phyloP scores from a whole-genome alignment of 2,797 vertebrate genomes.

The Neolamprologus multifasciatus region DNA sequence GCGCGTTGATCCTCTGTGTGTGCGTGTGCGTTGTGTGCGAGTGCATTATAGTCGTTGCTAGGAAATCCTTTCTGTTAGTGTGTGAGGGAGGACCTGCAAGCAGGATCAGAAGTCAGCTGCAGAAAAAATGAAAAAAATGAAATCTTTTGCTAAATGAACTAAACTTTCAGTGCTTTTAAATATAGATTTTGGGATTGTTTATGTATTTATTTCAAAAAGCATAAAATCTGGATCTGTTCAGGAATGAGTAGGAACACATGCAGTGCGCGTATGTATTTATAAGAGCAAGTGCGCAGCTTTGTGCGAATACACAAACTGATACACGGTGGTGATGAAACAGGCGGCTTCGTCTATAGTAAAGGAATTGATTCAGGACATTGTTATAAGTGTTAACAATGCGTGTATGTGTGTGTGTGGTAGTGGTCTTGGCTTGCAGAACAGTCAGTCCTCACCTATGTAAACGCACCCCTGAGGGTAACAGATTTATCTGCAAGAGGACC shows the following conservation, averaged over 20 bases:
- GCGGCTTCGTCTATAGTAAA: conserved; percentile 25
- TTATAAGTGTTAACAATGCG: not conserved
- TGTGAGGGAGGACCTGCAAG: conserved; percentile 63
- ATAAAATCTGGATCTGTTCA: not conserved
- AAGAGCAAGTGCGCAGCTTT: not conserved
- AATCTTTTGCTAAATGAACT: conserved; percentile 1
- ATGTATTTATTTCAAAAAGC: not conserved
- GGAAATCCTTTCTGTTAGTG: conserved; percentile 70
- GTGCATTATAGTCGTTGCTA: conserved; percentile 63
- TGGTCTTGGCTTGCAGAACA: conserved; percentile 69
- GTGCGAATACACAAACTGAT: not conserved
- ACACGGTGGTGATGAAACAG: conserved; percentile 2
- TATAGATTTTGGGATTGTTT: not conserved
- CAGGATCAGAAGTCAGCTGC: conserved; percentile 46
- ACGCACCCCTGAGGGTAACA: conserved; percentile 77
- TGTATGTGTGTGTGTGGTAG: conserved; percentile 6
- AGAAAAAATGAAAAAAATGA: not conserved
- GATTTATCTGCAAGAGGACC: conserved; percentile 77
- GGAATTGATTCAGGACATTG: conserved; percentile 31
- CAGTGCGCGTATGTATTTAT: not conserved
- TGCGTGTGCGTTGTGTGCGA: not conserved
- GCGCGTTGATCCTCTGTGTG: conserved; percentile 30
- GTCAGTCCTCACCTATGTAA: conserved; percentile 80
- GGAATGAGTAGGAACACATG: not conserved
- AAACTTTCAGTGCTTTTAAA: conserved; percentile 15